Conservation (phyloP, 2,797 vertebrate species). For the Poecilia wingei region DNA sequence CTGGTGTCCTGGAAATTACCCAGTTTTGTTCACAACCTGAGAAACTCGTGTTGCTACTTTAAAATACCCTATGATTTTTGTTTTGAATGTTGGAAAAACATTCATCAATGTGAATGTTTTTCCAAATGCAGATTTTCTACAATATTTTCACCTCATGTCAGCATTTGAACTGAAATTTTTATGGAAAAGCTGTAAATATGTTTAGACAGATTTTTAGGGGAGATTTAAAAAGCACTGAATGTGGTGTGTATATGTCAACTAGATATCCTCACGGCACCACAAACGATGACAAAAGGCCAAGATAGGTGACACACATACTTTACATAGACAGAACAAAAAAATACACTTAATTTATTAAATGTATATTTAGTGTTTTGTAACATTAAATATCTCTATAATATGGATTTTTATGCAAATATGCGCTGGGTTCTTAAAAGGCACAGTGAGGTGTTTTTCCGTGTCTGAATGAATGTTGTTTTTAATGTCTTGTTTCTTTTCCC, state of each 20-base stretch:
- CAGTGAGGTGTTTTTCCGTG: neutral
- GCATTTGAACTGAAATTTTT: neutral
- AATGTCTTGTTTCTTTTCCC: constrained; percentile 4
- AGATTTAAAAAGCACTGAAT: neutral
- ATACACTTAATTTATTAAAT: neutral
- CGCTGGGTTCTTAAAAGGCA: neutral
- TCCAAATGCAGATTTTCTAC: neutral
- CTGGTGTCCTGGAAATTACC: neutral
- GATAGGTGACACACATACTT: neutral
- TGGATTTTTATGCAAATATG: neutral
- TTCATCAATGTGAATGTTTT: neutral
- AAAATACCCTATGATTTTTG: neutral
- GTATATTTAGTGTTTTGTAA: neutral
- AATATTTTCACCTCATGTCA: neutral
- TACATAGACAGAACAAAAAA: too few relatives aligned
- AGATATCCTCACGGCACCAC: neutral
- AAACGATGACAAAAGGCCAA: neutral
- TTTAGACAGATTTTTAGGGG: neutral
- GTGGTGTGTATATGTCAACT: neutral
- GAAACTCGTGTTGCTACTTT: neutral
- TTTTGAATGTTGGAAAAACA: too few relatives aligned
- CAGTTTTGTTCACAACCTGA: neutral
- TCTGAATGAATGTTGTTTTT: constrained; percentile 1
- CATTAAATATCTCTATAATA: neutral
- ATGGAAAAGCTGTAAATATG: neutral